These are phyloP conservation scores for Odontothrips loti DNA, from an alignment of 2,888 invertebrate species.

Conservation along the genomic window DNA sequence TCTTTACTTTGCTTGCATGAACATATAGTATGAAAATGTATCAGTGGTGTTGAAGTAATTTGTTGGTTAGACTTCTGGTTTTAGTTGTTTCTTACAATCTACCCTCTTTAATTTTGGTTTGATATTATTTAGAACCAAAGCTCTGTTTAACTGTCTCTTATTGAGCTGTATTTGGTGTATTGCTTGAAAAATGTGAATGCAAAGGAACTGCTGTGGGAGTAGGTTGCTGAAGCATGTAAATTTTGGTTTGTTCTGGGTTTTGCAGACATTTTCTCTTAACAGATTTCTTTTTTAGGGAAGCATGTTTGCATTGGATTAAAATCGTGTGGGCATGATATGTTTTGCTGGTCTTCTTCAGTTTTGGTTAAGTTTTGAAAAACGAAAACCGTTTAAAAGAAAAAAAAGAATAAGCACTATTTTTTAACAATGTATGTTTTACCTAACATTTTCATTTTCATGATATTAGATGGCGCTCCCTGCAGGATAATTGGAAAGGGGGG, in stretches of 20 bases:
- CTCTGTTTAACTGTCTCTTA: background rate
- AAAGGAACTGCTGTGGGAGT: background rate
- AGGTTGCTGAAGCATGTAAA: constrained; percentile 15
- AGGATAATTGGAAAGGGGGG: too few relatives aligned
- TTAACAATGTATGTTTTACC: too few relatives aligned
- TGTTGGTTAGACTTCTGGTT: background rate
- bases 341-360: background rate
- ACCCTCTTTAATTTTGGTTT: too few relatives aligned
- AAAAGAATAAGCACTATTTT: background rate
- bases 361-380: background rate
- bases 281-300: background rate
- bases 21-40: background rate
- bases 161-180: background rate
- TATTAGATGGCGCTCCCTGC: too few relatives aligned
- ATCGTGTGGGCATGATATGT: background rate
- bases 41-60: background rate
- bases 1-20: too few relatives aligned
- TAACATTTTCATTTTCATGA: too few relatives aligned
- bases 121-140: too few relatives aligned
- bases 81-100: background rate
- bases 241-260: background rate
- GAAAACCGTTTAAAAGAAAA: background rate
- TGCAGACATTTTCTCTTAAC: background rate
- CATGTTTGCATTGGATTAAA: background rate
- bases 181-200: constrained; percentile 5